A percentile compares a stretch with the other conserved stretches of the same genome.
phyloP scores from a whole-genome alignment of 2,888 invertebrate genomes.

The Neoitamus cyanurus region DNA sequence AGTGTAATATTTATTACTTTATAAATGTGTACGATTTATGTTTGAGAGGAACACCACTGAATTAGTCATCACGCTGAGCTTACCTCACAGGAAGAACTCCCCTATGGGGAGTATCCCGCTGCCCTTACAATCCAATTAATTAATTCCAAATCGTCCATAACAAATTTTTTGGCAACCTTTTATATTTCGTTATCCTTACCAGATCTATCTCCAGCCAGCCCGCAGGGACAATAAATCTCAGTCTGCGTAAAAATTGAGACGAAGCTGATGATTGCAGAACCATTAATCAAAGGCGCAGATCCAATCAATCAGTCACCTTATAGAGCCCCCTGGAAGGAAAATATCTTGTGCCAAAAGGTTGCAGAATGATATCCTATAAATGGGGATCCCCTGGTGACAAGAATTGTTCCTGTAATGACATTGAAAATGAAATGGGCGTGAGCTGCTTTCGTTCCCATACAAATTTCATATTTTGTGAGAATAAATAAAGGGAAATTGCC shows the following conservation, averaged over 20 bases:
- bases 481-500: conserved; percentile 1
- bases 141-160: background rate
- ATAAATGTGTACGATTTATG: too few relatives aligned
- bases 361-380: conserved; percentile 15
- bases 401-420: conserved; percentile 10
- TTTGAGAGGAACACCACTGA: background rate
- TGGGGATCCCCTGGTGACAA: conserved; percentile 16
- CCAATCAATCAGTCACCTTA: conserved; percentile 31
- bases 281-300: conserved; percentile 19
- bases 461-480: background rate
- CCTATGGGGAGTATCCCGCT: background rate
- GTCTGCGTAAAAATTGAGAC: background rate
- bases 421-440: conserved; percentile 4
- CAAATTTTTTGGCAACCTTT: background rate
- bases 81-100: background rate
- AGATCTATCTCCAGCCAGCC: background rate
- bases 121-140: background rate
- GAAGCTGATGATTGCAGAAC: conserved; percentile 14
- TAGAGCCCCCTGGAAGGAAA: background rate
- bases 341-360: conserved; percentile 17
- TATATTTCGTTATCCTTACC: background rate
- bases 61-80: background rate
- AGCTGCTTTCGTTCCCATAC: background rate
- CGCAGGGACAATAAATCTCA: conserved; percentile 21
- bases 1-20: too few relatives aligned